phyloP scores from a whole-genome alignment of 2,113 vertebrate genomes.

The Barbus barbus region DNA sequence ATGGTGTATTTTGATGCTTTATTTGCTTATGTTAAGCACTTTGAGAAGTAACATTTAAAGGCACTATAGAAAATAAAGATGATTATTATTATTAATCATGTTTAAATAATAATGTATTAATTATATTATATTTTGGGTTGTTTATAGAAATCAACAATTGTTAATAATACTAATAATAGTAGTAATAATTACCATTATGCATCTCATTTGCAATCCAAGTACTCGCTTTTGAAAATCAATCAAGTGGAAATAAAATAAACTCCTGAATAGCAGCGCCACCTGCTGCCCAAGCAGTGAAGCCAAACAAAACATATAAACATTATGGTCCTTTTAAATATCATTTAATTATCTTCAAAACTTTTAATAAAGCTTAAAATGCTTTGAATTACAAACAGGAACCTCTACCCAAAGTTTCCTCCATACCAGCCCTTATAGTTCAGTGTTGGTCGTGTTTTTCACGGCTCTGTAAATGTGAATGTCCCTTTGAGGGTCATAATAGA shows the following conservation, averaged over 20 bases:
- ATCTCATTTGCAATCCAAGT: neutral
- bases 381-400: neutral
- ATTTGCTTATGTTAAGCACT: too few species aligned
- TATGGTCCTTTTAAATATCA: neutral
- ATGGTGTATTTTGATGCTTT: too few species aligned
- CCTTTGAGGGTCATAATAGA: constrained; percentile 81
- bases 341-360: neutral
- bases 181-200: neutral
- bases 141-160: neutral
- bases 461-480: constrained; percentile 89
- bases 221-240: neutral
- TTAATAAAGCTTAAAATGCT: neutral
- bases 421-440: constrained; percentile 69
- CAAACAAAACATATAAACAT: neutral
- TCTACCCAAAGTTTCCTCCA: neutral
- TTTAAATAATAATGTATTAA: neutral
- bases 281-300: neutral
- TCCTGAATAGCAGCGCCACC: constrained; percentile 5
- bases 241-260: neutral
- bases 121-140: neutral
- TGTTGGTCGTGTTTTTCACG: constrained; percentile 62
- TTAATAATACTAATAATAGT: neutral
- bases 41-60: too few species aligned
- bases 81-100: too few species aligned
- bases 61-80: too few species aligned